These are phyloP conservation scores for Threskiornis aethiopicus DNA, from an alignment of 2,797 vertebrate species.

Conservation along the genomic window DNA sequence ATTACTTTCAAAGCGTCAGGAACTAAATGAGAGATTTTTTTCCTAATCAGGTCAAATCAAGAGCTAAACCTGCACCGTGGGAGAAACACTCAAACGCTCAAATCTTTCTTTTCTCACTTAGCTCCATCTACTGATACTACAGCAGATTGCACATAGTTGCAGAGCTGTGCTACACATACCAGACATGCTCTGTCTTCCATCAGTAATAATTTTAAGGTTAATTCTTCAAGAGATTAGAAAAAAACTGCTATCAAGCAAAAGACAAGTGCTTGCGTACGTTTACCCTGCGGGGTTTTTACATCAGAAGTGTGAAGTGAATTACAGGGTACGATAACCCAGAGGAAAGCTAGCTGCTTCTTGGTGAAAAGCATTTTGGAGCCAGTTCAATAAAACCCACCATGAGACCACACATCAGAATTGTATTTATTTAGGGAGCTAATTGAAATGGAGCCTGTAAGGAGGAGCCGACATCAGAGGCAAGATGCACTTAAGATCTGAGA, in stretches of 20 bases:
- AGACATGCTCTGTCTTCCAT: not conserved
- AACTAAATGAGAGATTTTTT: not conserved
- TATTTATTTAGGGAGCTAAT: slow-evolving; percentile 41
- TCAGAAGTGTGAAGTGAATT: slow-evolving; percentile 32
- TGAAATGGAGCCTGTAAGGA: slow-evolving; percentile 11
- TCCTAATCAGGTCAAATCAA: not conserved
- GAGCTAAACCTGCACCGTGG: not conserved
- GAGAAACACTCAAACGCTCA: not conserved
- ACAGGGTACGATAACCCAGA: not conserved
- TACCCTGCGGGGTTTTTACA: slow-evolving; percentile 15
- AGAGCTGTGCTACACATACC: not conserved
- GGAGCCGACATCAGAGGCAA: not conserved
- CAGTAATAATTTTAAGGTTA: not conserved
- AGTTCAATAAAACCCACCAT: not conserved
- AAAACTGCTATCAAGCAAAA: not conserved
- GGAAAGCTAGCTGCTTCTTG: slow-evolving; percentile 9
- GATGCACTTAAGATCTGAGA: not conserved
- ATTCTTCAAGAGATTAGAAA: slow-evolving; percentile 2
- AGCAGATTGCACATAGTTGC: slow-evolving; percentile 1
- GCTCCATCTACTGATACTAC: slow-evolving; percentile 49
- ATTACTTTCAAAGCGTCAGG: not conserved
- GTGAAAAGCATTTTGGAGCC: slow-evolving; percentile 37
- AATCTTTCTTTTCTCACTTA: slow-evolving; percentile 44
- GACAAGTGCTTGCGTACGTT: slow-evolving; percentile 10
- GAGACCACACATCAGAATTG: slow-evolving; percentile 48